These are phyloP conservation scores for Uria lomvia DNA, from an alignment of 2,113 vertebrate genomes.

Conservation along the genomic window DNA sequence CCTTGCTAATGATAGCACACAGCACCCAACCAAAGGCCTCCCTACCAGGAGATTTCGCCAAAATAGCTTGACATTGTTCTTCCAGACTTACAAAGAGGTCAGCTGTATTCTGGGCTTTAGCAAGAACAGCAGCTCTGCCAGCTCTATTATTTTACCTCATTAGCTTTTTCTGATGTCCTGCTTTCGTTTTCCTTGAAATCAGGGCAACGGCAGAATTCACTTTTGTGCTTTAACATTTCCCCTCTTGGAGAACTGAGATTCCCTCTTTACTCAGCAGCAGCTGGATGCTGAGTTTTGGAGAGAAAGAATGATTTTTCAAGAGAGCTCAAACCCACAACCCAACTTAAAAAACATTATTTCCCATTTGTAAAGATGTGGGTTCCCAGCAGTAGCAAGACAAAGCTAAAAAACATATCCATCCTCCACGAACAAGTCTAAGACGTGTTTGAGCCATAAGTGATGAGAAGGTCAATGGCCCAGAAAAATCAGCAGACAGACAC, in stretches of 20 bases:
- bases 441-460: neutral
- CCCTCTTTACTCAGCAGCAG: neutral
- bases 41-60: neutral
- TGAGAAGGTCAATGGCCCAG: neutral
- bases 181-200: neutral
- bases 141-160: constrained; percentile 18
- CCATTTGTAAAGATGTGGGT: neutral
- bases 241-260: neutral
- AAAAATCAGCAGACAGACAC: neutral
- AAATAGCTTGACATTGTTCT: neutral
- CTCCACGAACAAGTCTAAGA: neutral
- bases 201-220: neutral
- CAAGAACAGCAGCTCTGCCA: neutral
- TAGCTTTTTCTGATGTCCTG: neutral
- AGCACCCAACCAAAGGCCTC: neutral
- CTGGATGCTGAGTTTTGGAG: neutral
- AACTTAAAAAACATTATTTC: neutral
- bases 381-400: neutral
- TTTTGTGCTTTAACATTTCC: neutral
- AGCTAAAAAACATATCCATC: neutral
- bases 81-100: neutral
- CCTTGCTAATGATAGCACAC: neutral
- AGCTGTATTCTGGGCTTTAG: neutral
- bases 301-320: neutral
- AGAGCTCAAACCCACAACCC: neutral